A percentile compares a stretch with the other conserved stretches of the same genome.
These are phyloP conservation scores for Syncerus caffer DNA, from an alignment of 2,797 vertebrate genomes.

Conservation along the genomic window DNA sequence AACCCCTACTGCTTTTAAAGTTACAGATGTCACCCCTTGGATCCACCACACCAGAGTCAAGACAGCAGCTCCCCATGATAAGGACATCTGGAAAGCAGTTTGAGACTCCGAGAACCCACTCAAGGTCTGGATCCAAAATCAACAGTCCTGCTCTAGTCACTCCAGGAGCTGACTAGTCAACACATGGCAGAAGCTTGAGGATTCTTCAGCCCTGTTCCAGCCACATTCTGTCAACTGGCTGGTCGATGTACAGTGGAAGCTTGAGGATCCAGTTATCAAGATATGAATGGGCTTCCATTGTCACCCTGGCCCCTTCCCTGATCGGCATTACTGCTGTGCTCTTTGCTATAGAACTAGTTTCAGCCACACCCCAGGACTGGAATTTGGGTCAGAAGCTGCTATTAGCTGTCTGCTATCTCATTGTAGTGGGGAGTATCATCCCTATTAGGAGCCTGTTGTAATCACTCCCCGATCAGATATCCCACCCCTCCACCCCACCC, in stretches of 20 bases:
- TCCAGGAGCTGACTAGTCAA: background rate
- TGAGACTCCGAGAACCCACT: background rate
- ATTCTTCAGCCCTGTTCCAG: background rate
- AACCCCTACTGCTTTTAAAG: background rate
- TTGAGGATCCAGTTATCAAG: background rate
- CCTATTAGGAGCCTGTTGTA: background rate
- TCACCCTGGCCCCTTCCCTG: background rate
- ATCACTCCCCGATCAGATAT: background rate
- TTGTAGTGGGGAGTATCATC: background rate
- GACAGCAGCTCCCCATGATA: background rate
- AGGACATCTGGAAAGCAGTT: background rate
- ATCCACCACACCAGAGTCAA: background rate
- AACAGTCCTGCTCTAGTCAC: background rate
- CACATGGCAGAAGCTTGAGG: background rate
- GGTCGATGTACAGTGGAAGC: background rate
- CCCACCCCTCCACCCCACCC: fast-evolving
- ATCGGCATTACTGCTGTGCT: background rate
- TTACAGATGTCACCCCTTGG: background rate
- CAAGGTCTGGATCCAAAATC: background rate
- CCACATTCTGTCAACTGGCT: background rate
- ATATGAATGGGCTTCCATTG: background rate
- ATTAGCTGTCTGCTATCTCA: background rate
- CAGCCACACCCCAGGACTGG: background rate
- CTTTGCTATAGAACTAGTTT: background rate
- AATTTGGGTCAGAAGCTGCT: background rate